Evolutionary conservation across 92 coral and sea anemone genomes (phyloP), one percentile per base, ranked within the genome.

Genomic region (Paragorgia papillata): DNA sequence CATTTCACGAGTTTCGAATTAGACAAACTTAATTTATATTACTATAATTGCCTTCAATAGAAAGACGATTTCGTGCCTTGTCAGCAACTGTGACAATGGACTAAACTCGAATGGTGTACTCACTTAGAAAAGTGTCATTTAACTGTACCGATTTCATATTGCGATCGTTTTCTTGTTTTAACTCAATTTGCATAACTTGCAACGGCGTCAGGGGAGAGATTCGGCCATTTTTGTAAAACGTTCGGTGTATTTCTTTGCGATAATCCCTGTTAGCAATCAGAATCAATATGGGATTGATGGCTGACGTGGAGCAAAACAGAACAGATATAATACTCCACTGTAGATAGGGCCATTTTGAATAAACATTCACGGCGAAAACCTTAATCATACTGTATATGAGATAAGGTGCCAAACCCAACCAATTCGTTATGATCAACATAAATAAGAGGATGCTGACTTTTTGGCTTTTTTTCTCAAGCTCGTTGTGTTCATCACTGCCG

Each of bases 281-380:
- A 13, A 56, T 22, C 18, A 56, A 22, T 10, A 56, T 4, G 15
- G 62, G 62, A 17, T 56, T 56, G 62, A 56, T 56, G 9, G 62
- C 62, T 9, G 62, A 56, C 62, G 62, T 2, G 2, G 62, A 56
- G 9, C 13, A 3, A 13, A 56, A 56, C 33, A 56, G 22, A 28
- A 56, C 30, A 56, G 31, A 22, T 31, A 56, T 56, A 17, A 56
- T 56, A 22, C 62, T 56, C 62, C 62, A 56, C 30, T 3, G 29
- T 17, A 22, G 30, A 22, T 28, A 56, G 9, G 62, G 62, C 14
- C 2, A 56, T 6, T 6, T 56, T 2, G 33, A 22, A 17, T 56
- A 56, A 17, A 13, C 14, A 22, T 56, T 17, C n/a, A n/a, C n/a
- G 12, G 33, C 15, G 33, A 13, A 56, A 10, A 56, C 62, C 8